phyloP scores from a whole-genome alignment of 2,888 invertebrate genomes.

The Tetragonula carbonaria region DNA sequence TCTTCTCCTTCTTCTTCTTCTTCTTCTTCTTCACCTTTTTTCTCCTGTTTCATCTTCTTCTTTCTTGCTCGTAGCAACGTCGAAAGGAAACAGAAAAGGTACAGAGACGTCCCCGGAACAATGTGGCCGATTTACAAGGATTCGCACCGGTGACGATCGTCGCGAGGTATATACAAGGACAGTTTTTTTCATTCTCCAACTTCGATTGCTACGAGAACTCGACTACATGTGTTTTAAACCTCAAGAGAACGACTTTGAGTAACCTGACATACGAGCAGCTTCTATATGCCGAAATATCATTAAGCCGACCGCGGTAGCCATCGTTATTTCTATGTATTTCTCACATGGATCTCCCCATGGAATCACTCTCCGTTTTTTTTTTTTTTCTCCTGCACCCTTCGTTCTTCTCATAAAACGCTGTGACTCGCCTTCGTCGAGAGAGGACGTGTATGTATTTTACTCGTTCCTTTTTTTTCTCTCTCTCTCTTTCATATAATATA shows the following conservation, averaged over 20 bases:
- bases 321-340: not conserved
- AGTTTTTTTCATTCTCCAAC: constrained; percentile 20
- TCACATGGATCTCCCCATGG: not conserved
- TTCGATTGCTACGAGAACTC: constrained; percentile 21
- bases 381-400: not conserved
- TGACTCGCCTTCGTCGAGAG: not conserved
- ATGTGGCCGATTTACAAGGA: constrained; percentile 34
- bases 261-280: constrained; percentile 21
- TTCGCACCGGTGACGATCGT: constrained; percentile 40
- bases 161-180: constrained; percentile 58
- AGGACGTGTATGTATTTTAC: not conserved
- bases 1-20: constrained; percentile 13
- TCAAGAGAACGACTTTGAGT: not conserved
- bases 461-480: not conserved
- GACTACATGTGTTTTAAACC: not conserved
- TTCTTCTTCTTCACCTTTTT: constrained; percentile 3
- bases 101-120: constrained; percentile 3
- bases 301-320: not conserved
- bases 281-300: constrained; percentile 1
- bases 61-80: constrained; percentile 38
- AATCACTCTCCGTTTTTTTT: not conserved
- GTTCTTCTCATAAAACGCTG: not conserved
- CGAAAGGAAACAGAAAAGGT: constrained; percentile 26
- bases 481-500: too few species aligned
- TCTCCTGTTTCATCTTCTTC: constrained; percentile 10